Evolutionary conservation across 2,888 invertebrate genomes (phyloP), one percentile per base, ranked within the genome.

Genomic region (Listrodromus nycthemerus): DNA sequence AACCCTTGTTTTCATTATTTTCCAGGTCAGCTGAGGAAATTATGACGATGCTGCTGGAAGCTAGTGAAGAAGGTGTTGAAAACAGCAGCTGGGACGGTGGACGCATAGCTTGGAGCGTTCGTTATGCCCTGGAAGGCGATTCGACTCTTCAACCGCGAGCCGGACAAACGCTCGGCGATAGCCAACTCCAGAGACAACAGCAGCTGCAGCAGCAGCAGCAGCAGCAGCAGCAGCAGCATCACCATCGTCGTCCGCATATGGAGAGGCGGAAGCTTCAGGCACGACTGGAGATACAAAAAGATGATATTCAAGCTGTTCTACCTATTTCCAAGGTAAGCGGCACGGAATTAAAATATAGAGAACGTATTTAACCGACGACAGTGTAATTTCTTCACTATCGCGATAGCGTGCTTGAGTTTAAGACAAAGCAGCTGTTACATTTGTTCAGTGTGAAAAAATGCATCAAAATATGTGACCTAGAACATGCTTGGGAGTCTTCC

Each of bases 251-350:
- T 85, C 91, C 91, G 80, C 91, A 91, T 75, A 89, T 90, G 80
- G 93, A 93, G 71, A 91, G 91, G 78, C 94, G 95, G 87, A 96
- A 97, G 91, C 95, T 98, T 63, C 97, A 97, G 83, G 97, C 97
- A 0, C 95, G 97, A 87, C 95, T 98, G 66, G 97, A 98, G 91
- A 97, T 98, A 85, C 97, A 98, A 92, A 98, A 98, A 92, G 98
- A 98, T 92, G 98, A 98, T 91, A 98, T 98, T 82, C 98, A 98
- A 94, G 97, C 98, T 24, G 98, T 98, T 16, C 95, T 98, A 30
- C 98, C 98, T 19, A 98, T 98, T 92, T 98, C 98, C 82, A 98
- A 98, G 96, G 98, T 98, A 94, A 93, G 92, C 10, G 24, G 77
- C 71, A 45, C 30, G 48, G 50, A 79, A 45, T 30, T 41, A 37